These are phyloP conservation scores for Epinotia nisella DNA, from an alignment of 2,888 invertebrate species.

Conservation along the genomic window DNA sequence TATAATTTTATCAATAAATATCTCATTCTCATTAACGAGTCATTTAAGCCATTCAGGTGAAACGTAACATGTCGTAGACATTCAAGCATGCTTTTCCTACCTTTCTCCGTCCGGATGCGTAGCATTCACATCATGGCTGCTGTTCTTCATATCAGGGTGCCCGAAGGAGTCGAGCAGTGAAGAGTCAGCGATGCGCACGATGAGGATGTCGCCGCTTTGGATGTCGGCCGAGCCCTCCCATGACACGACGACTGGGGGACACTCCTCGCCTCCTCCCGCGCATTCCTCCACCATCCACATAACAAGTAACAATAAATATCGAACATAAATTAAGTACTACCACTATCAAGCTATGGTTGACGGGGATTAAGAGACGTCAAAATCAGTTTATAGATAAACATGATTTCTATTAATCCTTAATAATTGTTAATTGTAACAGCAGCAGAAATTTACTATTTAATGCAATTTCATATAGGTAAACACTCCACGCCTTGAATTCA, in stretches of 20 bases:
- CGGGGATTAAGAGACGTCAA: too few relatives aligned
- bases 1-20: too few relatives aligned
- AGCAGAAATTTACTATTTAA: too few relatives aligned
- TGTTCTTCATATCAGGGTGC: constrained; percentile 61
- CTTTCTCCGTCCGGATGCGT: constrained; percentile 65
- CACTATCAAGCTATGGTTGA: too few relatives aligned
- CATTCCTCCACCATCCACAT: constrained; percentile 78
- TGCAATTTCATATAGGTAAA: too few relatives aligned
- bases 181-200: constrained; percentile 88
- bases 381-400: too few relatives aligned
- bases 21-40: too few relatives aligned
- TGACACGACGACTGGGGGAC: constrained; percentile 84
- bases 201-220: constrained; percentile 89
- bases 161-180: constrained; percentile 75
- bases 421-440: too few relatives aligned
- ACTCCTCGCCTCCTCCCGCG: constrained; percentile 74
- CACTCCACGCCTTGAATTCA: too few relatives aligned
- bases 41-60: background rate
- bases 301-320: constrained; percentile 53
- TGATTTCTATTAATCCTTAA: too few relatives aligned
- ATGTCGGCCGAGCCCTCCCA: constrained; percentile 89
- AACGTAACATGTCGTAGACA: too few relatives aligned
- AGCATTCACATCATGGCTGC: constrained; percentile 61
- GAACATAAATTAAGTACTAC: background rate
- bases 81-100: constrained; percentile 51